Conservation (phyloP, 2,113 vertebrate genomes). For the Neotragus pygmaeus region DNA sequence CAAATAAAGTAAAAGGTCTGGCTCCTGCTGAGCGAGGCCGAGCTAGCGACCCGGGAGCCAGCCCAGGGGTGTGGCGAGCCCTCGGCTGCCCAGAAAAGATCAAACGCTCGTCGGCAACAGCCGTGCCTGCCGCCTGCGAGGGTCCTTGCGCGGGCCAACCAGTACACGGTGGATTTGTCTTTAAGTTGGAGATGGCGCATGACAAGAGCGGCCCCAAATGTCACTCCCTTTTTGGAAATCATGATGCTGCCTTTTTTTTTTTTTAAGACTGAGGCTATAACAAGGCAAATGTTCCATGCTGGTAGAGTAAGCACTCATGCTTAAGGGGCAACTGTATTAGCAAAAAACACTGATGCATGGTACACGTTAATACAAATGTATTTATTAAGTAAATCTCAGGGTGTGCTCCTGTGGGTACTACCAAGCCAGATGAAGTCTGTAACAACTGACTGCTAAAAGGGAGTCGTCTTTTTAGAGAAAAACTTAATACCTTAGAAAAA, state of each 20-base stretch:
- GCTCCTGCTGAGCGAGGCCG: background rate
- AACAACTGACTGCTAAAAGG: background rate
- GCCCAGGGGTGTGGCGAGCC: background rate
- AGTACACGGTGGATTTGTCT: background rate
- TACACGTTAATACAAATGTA: background rate
- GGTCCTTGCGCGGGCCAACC: background rate
- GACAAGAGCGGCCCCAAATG: conserved; percentile 23
- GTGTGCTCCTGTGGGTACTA: background rate
- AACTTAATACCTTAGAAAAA: background rate
- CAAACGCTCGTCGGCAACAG: conserved; percentile 7
- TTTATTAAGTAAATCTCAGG: background rate
- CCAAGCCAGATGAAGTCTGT: background rate
- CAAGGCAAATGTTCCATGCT: conserved; percentile 19
- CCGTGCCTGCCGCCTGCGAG: background rate
- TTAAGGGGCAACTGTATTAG: background rate
- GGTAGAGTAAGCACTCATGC: conserved; percentile 20
- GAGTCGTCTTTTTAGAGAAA: background rate
- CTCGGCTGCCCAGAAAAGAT: conserved; percentile 1
- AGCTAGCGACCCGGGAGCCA: background rate
- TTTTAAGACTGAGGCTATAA: conserved; percentile 25
- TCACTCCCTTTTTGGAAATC: conserved; percentile 55
- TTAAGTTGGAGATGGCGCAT: background rate
- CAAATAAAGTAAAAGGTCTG: conserved; percentile 77
- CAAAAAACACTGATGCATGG: background rate
- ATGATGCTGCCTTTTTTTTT: background rate